These are phyloP conservation scores for Ammodytes dubius DNA, from an alignment of 2,113 vertebrate species.

Conservation along the genomic window DNA sequence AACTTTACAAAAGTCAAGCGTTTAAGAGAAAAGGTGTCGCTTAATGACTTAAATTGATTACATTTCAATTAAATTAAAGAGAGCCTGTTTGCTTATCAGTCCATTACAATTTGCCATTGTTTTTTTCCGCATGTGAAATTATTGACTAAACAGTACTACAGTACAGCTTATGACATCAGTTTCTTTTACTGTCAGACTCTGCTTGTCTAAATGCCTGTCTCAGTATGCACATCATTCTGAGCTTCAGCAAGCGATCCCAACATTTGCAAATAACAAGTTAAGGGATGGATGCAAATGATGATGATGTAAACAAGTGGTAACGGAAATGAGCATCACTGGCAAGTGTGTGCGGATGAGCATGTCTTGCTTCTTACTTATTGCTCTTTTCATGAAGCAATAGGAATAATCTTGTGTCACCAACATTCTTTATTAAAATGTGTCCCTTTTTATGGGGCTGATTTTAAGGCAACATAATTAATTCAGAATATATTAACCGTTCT, in stretches of 20 bases:
- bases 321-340: background rate
- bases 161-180: background rate
- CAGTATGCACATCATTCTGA: conserved; percentile 18
- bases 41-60: background rate
- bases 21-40: background rate
- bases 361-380: background rate
- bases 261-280: conserved; percentile 42
- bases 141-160: background rate
- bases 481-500: background rate
- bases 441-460: background rate
- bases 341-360: background rate
- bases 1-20: too few relatives aligned
- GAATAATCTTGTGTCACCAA: background rate
- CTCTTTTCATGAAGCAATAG: background rate
- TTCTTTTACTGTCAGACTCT: conserved; percentile 38
- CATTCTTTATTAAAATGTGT: background rate
- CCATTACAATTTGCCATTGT: background rate
- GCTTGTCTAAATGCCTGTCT: background rate
- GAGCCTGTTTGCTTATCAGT: background rate
- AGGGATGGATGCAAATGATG: conserved; percentile 16
- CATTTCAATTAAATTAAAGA: background rate
- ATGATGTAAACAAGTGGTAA: conserved; percentile 28
- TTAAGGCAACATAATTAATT: conserved; percentile 1
- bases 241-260: conserved; percentile 3
- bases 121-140: background rate